Conservation (phyloP, 2,113 vertebrate genomes). For the Plotosus lineatus region DNA sequence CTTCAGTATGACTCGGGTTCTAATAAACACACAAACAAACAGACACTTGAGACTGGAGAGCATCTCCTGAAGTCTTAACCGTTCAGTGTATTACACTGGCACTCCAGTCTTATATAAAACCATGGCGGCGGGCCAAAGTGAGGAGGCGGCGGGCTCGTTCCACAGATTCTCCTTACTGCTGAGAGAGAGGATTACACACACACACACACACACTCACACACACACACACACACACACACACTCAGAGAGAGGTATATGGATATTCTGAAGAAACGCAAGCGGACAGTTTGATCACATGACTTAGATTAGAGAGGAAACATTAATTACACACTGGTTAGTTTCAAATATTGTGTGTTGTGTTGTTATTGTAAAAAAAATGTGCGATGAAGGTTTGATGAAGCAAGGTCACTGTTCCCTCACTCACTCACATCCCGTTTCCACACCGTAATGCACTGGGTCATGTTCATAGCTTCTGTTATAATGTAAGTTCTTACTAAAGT, state of each 20-base stretch:
- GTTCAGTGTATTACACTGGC: not conserved
- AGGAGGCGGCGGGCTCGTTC: slow-evolving; percentile 20
- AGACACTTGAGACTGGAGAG: slow-evolving; percentile 10
- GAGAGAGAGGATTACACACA: not conserved
- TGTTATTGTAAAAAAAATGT: not conserved
- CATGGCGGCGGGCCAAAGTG: not conserved
- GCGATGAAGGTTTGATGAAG: not conserved
- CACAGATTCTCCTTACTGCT: not conserved
- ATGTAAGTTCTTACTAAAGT: too few species aligned
- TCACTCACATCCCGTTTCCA: too few species aligned
- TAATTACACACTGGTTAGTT: not conserved
- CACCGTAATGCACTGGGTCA: too few species aligned
- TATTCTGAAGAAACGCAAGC: not conserved
- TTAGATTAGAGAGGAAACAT: not conserved
- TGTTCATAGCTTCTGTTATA: too few species aligned
- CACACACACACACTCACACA: not conserved
- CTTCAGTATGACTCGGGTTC: not conserved
- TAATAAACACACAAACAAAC: slow-evolving; percentile 1
- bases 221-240: slow-evolving; percentile 10
- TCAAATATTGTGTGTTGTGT: not conserved
- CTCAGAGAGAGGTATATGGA: not conserved
- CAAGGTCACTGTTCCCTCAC: too few species aligned
- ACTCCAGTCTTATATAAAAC: slow-evolving; percentile 14
- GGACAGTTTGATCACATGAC: not conserved
- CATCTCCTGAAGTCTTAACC: slow-evolving; percentile 20